Evolutionary conservation across 2,797 vertebrate species (phyloP), one percentile per base, ranked within the genome.

Genomic region (Pristis pectinata): DNA sequence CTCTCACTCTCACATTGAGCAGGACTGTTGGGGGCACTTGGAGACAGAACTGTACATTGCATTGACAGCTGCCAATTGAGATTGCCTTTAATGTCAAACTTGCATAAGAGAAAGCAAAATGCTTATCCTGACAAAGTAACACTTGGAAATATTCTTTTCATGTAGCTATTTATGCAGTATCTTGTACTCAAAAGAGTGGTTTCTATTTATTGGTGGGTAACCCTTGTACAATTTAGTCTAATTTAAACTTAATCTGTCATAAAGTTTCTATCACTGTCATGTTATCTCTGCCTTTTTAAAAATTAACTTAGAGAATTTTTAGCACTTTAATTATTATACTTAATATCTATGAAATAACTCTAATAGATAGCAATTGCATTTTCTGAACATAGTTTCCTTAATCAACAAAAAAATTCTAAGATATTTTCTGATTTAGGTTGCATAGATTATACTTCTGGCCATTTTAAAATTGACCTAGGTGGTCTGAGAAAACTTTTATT

Each of bases 101-200:
- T 61, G 34, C n/a, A 11, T 67, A 64, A 64, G 59, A 41, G 59
- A 64, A 64, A 37, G 53, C 3, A 13, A 87, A 59, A 30, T 61
- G 44, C 34, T 17, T 64, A 2, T 15, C 56, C 34, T 89, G 87
- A 91, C 59, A 64, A 91, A 22, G 59, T 91, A 91, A 64, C 49
- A 91, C 34, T 22, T 61, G 34, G 61, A 91, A 67, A 67, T 67
- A 74, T 11, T 53, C 44, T 94, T 74, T 94, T 94, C 67, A 94
- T 41, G 27, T 49, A 53, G 30, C 94, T 76, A 53, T 94, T 94
- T 53, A 76, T 94, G 30, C 17, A 11, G 61, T 53, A 74, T 74
- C 41, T 53, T 94, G 92, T 76, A 67, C 2, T 49, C 1, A 13
- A 82, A 44, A 27, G 17, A 30, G 22, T 30, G 11, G 19, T 72